These are phyloP conservation scores for Menidia beryllina DNA, from an alignment of 2,113 vertebrate genomes.

Conservation along the genomic window DNA sequence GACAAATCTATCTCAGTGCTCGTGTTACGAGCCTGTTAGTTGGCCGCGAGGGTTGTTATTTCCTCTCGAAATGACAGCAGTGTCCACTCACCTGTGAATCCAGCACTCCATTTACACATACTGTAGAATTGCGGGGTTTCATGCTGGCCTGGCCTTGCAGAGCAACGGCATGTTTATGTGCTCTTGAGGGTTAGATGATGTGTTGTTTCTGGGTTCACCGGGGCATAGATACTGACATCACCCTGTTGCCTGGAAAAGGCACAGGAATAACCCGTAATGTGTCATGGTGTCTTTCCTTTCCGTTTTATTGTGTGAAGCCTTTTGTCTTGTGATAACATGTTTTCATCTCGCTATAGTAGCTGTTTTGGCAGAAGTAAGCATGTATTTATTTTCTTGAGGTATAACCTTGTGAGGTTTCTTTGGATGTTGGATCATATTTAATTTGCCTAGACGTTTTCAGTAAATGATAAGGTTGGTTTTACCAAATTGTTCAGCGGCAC, in stretches of 20 bases:
- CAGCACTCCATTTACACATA: conserved; percentile 79
- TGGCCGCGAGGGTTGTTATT: conserved; percentile 31
- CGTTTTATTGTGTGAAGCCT: conserved; percentile 7
- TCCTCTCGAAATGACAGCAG: conserved; percentile 52
- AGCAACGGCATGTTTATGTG: conserved; percentile 48
- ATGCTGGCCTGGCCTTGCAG: conserved; percentile 67
- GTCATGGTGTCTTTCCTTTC: neutral
- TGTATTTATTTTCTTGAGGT: conserved; percentile 38
- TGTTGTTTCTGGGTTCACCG: conserved; percentile 64
- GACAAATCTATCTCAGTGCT: conserved; percentile 50
- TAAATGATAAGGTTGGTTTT: conserved; percentile 7
- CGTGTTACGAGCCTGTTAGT: conserved; percentile 42
- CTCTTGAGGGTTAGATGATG: conserved; percentile 67
- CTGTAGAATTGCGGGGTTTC: conserved; percentile 75
- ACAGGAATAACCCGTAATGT: conserved; percentile 62
- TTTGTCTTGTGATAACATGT: conserved; percentile 37
- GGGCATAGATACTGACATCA: conserved; percentile 63
- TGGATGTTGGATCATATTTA: too few species aligned
- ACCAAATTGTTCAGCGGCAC: too few species aligned
- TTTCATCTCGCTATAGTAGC: conserved; percentile 29
- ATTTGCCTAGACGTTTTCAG: neutral
- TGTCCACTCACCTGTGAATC: conserved; percentile 65
- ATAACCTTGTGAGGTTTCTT: conserved; percentile 30
- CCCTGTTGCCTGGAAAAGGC: conserved; percentile 55
- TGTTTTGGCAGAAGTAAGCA: conserved; percentile 50